Evolutionary conservation across 1,140 invertebrate genomes (phyloP).

Genomic region (Tetramorium simillimum): DNA sequence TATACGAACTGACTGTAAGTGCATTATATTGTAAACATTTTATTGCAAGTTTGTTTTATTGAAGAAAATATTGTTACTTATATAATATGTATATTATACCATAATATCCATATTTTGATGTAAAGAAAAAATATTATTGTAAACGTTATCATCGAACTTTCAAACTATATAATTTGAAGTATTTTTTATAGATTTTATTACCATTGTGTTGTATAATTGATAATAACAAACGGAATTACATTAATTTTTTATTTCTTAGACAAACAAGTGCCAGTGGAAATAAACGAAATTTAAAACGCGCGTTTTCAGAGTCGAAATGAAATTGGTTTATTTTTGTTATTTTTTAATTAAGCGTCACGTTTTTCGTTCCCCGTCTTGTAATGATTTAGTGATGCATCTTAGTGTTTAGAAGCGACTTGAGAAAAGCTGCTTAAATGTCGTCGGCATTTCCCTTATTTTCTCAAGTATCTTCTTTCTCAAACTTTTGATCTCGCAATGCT

Average conservation of each 20-base stretch:
- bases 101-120: not conserved
- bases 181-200: not conserved
- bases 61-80: not conserved
- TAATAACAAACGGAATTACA: not conserved
- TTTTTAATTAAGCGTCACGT: not conserved
- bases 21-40: not conserved
- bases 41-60: not conserved
- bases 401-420: conserved; percentile 39
- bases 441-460: conserved; percentile 41
- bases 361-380: not conserved
- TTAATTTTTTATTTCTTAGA: not conserved
- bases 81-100: not conserved
- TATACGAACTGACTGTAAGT: not conserved
- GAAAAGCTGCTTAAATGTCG: conserved; percentile 53
- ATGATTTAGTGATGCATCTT: conserved; percentile 42
- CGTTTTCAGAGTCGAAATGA: not conserved
- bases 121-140: not conserved
- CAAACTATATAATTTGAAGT: not conserved
- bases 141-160: not conserved
- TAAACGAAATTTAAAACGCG: not conserved
- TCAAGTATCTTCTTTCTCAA: conserved; percentile 48
- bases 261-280: not conserved
- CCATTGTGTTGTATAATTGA: not conserved
- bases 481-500: conserved; percentile 49
- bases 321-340: not conserved